A percentile compares a stretch with the other conserved stretches of the same genome.
Evolutionary conservation across 2,113 vertebrate genomes (phyloP).

Genomic region (Amia ocellicauda): DNA sequence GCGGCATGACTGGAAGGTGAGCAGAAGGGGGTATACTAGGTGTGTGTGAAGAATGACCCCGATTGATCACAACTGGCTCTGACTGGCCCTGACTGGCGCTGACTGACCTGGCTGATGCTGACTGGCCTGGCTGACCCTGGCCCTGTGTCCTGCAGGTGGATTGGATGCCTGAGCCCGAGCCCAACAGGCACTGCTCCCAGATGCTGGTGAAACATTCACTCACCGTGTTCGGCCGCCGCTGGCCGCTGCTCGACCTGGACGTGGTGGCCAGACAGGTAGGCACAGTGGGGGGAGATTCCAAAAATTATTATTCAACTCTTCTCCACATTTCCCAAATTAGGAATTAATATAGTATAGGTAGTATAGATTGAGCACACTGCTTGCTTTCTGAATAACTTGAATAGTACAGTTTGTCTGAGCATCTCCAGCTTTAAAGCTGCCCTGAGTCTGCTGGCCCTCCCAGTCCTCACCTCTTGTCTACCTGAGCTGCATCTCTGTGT

Average conservation of each 20-base stretch:
- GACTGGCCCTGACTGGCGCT: not conserved
- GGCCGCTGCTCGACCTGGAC: constrained; percentile 59
- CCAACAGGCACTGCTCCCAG: constrained; percentile 68
- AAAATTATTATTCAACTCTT: no score
- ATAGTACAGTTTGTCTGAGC: no score
- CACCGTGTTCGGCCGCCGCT: constrained; percentile 58
- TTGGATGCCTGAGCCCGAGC: constrained; percentile 64
- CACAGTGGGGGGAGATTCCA: not conserved
- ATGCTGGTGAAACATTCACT: constrained; percentile 65
- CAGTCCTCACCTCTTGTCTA: no score
- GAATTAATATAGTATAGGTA: no score
- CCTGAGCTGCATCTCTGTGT: no score
- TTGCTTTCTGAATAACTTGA: no score
- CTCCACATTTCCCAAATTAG: no score
- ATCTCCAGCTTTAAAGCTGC: no score
- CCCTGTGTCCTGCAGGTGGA: constrained; percentile 50
- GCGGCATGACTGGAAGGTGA: constrained; percentile 74
- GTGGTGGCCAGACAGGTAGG: constrained; percentile 73
- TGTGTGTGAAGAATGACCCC: not conserved
- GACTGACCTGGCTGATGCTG: no score
- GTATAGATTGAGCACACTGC: no score
- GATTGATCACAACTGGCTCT: not conserved
- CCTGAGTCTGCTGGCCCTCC: no score
- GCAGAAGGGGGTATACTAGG: not conserved
- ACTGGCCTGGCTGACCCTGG: no score